phyloP scores from a whole-genome alignment of 2,888 invertebrate species.

The Melanophora roralis region DNA sequence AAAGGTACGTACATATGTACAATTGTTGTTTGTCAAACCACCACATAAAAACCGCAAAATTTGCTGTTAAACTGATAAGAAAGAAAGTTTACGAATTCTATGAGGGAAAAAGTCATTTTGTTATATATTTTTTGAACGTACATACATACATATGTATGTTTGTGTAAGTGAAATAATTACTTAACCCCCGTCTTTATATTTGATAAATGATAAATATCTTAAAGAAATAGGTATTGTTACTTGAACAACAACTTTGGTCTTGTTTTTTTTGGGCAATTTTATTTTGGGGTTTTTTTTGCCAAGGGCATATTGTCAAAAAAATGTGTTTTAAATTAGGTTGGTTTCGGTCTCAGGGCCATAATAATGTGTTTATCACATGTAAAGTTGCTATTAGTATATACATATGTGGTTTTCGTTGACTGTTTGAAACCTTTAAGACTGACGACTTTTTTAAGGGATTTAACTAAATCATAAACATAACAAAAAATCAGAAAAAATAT shows the following conservation, averaged over 20 bases:
- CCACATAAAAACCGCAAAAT: slow-evolving; percentile 60
- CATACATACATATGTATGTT: no score
- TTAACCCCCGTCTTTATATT: neutral
- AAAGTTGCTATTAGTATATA: neutral
- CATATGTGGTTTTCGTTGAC: no score
- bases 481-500: no score
- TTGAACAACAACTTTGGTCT: neutral
- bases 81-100: slow-evolving; percentile 18
- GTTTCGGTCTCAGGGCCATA: neutral
- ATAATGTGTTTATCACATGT: slow-evolving; percentile 23
- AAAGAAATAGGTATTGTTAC: slow-evolving; percentile 28
- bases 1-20: no score
- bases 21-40: slow-evolving; percentile 47
- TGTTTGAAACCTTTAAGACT: no score
- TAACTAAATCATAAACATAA: no score
- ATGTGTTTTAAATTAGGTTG: slow-evolving; percentile 15
- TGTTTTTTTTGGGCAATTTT: neutral
- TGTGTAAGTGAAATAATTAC: slow-evolving; percentile 25
- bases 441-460: no score
- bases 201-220: slow-evolving; percentile 53
- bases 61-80: slow-evolving; percentile 55
- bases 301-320: neutral
- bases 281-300: no score
- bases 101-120: neutral
- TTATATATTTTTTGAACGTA: neutral